Evolutionary conservation across 2,113 vertebrate genomes (phyloP), one percentile per base, ranked within the genome.

Genomic region (Dasypus novemcinctus): DNA sequence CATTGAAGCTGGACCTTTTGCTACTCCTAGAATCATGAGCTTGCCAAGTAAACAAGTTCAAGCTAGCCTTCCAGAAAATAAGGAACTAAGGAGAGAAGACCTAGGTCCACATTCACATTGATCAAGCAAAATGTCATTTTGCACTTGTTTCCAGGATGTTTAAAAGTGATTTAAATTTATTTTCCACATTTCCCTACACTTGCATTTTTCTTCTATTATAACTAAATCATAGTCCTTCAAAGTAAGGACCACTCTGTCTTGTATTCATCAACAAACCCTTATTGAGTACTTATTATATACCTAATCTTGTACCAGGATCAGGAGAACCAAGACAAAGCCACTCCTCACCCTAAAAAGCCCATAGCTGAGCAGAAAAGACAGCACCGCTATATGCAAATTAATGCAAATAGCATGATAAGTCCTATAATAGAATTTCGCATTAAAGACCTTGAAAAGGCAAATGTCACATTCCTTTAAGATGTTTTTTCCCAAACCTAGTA

Each of bases 141-240:
- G 66, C 11, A 46, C 81, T 41, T n/a, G 13, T 57, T 68, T 29
- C 43, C 4, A 66, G 66, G 12, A 54, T 81, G n/a, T 31, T 17
- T 64, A 4, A 33, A 78, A 84, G 25, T 21, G 15, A 64, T 75
- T 94, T 18, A 71, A 76, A 69, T 41, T 59, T 21, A 46, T 38
- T 80, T 61, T 10, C 54, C 36, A 20, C 1, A 13, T 46, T 80
- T 72, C 49, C 83, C 17, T 69, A 61, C 38, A 21, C 38, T 59
- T 66, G 78, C 54, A 69, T 74, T 63, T 81, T 80, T 76, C n/a
- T 79, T 93, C 41, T 64, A 72, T 61, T 64, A 72, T 61, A 54
- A 72, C 46, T 54, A 91, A 91, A 57, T 25, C 6, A 72, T 72
- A 46, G 72, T 15, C 20, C 17, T 14, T 52, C 25, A 43, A 52